These are phyloP conservation scores for Elaeidobius kamerunicus DNA, from an alignment of 2,888 invertebrate genomes.

Conservation along the genomic window DNA sequence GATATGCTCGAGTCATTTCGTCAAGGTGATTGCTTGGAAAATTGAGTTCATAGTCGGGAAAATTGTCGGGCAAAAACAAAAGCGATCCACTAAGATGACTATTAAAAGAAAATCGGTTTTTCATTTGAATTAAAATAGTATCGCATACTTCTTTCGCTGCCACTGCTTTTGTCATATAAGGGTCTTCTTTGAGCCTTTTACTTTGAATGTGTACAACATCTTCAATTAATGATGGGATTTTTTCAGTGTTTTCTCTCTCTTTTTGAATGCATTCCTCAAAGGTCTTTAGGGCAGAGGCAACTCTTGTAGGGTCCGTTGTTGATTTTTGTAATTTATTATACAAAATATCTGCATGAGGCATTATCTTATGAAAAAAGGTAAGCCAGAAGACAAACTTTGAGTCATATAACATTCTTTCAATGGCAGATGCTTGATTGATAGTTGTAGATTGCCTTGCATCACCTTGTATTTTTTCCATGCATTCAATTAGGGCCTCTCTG, in stretches of 20 bases:
- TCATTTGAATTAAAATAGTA: constrained; percentile 28
- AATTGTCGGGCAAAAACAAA: neutral
- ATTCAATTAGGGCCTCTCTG: too few relatives aligned
- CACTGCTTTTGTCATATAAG: constrained; percentile 6
- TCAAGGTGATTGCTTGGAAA: neutral
- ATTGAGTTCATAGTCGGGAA: constrained; percentile 4
- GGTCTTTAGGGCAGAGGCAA: neutral
- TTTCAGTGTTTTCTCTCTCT: constrained; percentile 11
- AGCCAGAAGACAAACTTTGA: neutral
- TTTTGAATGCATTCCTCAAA: neutral
- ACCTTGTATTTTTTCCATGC: neutral
- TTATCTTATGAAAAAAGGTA: neutral
- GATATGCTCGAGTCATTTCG: constrained; percentile 17
- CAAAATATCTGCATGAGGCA: neutral
- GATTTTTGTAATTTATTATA: neutral
- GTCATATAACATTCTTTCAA: too few relatives aligned
- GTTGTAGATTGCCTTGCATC: too few relatives aligned
- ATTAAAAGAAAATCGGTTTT: constrained; percentile 12
- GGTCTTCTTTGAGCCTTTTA: constrained; percentile 10
- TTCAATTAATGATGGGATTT: constrained; percentile 5
- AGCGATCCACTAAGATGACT: constrained; percentile 9
- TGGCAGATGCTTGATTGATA: too few relatives aligned
- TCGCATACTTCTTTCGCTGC: constrained; percentile 34
- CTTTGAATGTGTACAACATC: neutral
- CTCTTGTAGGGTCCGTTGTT: neutral